Evolutionary conservation across 2,797 vertebrate species (phyloP).

Genomic region (Notolepis coatsorum): DNA sequence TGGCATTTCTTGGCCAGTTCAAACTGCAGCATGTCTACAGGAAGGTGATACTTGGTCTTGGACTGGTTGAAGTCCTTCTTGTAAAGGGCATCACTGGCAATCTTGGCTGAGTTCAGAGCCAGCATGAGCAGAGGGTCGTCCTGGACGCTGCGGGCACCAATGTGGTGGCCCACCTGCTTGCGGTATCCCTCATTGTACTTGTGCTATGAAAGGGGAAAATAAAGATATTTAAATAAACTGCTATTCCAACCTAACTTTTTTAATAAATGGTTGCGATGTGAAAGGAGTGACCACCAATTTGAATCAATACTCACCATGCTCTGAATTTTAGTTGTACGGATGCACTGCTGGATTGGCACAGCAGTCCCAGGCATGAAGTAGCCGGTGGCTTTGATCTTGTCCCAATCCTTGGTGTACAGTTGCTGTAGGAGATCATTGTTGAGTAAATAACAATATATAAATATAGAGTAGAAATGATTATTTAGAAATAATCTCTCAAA

Average conservation of each 20-base stretch:
- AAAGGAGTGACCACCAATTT: background rate
- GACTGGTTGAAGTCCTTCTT: slow-evolving; percentile 88
- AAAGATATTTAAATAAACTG: too few species aligned
- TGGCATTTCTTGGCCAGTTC: slow-evolving; percentile 86
- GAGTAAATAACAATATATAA: too few species aligned
- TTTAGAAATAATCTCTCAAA: too few species aligned
- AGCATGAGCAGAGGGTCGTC: slow-evolving; percentile 93
- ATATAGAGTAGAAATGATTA: too few species aligned
- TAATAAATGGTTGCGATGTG: background rate
- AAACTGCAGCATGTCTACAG: slow-evolving; percentile 83
- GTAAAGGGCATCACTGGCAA: slow-evolving; percentile 91
- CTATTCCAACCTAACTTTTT: too few species aligned
- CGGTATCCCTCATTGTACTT: slow-evolving; percentile 89
- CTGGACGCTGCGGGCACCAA: slow-evolving; percentile 88
- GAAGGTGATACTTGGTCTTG: slow-evolving; percentile 88
- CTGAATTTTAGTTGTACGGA: slow-evolving; percentile 83
- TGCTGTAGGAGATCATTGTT: slow-evolving; percentile 84
- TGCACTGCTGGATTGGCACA: slow-evolving; percentile 91
- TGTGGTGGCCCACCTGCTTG: slow-evolving; percentile 93
- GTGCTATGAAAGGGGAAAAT: too few species aligned
- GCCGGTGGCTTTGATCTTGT: slow-evolving; percentile 91
- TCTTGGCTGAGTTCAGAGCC: slow-evolving; percentile 91
- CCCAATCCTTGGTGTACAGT: slow-evolving; percentile 94
- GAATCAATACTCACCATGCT: slow-evolving; percentile 90
- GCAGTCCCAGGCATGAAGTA: slow-evolving; percentile 93